Conservation (phyloP, 2,797 vertebrate genomes). For the Urosaurus nigricauda region DNA sequence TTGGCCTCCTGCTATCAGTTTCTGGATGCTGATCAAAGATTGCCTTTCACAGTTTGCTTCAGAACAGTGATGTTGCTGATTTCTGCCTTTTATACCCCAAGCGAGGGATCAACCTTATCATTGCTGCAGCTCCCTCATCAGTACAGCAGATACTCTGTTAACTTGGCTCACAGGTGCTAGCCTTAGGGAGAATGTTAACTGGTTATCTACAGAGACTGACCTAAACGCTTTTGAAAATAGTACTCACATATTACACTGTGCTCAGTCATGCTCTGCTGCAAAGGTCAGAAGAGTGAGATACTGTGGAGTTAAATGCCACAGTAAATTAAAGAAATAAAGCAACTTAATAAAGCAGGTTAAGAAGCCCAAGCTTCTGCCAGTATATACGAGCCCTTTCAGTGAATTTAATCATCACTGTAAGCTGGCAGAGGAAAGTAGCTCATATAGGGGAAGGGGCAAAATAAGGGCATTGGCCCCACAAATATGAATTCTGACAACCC, state of each 20-base stretch:
- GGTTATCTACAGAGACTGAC: background rate
- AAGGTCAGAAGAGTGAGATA: slow-evolving; percentile 16
- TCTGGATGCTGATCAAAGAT: background rate
- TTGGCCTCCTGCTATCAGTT: background rate
- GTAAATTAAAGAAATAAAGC: background rate
- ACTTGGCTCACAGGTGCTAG: background rate
- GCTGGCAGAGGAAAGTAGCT: too few relatives aligned
- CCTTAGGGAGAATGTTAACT: background rate
- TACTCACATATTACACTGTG: background rate
- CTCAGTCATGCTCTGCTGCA: background rate
- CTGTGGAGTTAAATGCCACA: slow-evolving; percentile 24
- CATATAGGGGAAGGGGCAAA: too few relatives aligned
- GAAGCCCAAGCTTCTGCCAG: too few relatives aligned
- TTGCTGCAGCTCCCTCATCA: background rate
- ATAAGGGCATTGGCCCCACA: too few relatives aligned
- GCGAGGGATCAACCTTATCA: background rate
- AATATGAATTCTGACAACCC: too few relatives aligned
- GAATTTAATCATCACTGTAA: too few relatives aligned
- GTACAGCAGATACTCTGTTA: background rate
- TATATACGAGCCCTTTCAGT: too few relatives aligned
- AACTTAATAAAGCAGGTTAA: background rate
- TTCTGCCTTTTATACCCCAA: background rate
- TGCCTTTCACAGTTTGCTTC: background rate
- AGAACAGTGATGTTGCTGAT: background rate
- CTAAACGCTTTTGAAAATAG: slow-evolving; percentile 15